A percentile compares a stretch with the other conserved stretches of the same genome.
Conservation (phyloP, 2,888 invertebrate genomes). For the Melanostoma scalare region DNA sequence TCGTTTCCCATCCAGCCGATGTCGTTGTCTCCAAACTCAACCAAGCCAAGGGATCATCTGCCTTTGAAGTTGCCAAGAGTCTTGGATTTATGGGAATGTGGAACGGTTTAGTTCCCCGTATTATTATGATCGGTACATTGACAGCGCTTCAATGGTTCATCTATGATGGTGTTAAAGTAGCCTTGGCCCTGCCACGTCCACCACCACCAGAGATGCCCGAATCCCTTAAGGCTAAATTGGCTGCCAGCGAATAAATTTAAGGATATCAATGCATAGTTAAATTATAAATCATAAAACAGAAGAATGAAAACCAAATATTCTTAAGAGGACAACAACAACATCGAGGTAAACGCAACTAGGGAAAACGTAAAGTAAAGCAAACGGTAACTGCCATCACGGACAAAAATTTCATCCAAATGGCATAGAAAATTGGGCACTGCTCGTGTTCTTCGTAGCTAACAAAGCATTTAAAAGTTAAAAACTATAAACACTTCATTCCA, state of each 20-base stretch:
- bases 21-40: constrained; percentile 95
- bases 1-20: constrained; percentile 95
- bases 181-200: constrained; percentile 90
- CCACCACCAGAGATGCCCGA: constrained; percentile 96
- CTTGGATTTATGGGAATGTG: constrained; percentile 86
- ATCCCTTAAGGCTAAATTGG: constrained; percentile 85
- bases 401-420: not conserved
- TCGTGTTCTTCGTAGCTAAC: not conserved
- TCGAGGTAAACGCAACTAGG: constrained; percentile 39
- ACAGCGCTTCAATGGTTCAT: constrained; percentile 96
- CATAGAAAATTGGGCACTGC: not conserved
- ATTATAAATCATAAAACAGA: constrained; percentile 47
- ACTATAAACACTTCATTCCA: constrained; percentile 55
- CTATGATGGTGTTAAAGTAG: constrained; percentile 94
- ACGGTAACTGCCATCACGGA: no score
- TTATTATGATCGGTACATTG: constrained; percentile 96
- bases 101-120: constrained; percentile 92
- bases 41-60: constrained; percentile 86
- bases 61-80: constrained; percentile 79
- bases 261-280: constrained; percentile 54
- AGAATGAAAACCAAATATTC: constrained; percentile 53
- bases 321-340: constrained; percentile 26
- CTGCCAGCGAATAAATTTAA: constrained; percentile 53
- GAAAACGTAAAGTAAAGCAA: constrained; percentile 27
- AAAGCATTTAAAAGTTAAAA: constrained; percentile 49